Percentiles rank a stretch among this genome's conserved stretches.
Conservation (phyloP, 2,888 invertebrate species). For the Portevinia maculata region DNA sequence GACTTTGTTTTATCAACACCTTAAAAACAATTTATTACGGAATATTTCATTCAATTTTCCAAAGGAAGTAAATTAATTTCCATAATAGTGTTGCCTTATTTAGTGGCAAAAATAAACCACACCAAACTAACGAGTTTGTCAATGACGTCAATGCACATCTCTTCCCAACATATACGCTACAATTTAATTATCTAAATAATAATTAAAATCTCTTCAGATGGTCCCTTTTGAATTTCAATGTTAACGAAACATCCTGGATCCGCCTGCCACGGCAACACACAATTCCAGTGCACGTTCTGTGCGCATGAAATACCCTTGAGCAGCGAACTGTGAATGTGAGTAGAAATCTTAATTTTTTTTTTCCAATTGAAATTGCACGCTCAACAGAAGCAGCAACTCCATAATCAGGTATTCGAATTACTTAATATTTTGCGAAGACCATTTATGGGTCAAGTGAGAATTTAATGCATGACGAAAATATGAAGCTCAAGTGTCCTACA, state of each 20-base stretch:
- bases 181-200: neutral
- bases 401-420: conserved; percentile 7
- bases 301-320: conserved; percentile 31
- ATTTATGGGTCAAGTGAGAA: conserved; percentile 45
- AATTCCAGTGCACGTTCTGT: conserved; percentile 28
- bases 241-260: conserved; percentile 4
- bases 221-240: conserved; percentile 22
- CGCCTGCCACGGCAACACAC: neutral
- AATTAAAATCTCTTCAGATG: neutral
- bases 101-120: too few relatives aligned
- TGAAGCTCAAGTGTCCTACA: neutral
- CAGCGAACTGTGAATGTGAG: conserved; percentile 15
- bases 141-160: too few relatives aligned
- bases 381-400: conserved; percentile 2
- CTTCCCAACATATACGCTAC: too few relatives aligned
- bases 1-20: too few relatives aligned
- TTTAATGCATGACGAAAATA: conserved; percentile 29
- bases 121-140: too few relatives aligned
- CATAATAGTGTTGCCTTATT: too few relatives aligned
- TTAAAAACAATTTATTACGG: too few relatives aligned
- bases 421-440: conserved; percentile 10
- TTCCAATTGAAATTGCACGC: conserved; percentile 44
- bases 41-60: too few relatives aligned
- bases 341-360: conserved; percentile 49
- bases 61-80: too few relatives aligned